Conservation (phyloP, 2,113 vertebrate species). For the Carassius gibelio region DNA sequence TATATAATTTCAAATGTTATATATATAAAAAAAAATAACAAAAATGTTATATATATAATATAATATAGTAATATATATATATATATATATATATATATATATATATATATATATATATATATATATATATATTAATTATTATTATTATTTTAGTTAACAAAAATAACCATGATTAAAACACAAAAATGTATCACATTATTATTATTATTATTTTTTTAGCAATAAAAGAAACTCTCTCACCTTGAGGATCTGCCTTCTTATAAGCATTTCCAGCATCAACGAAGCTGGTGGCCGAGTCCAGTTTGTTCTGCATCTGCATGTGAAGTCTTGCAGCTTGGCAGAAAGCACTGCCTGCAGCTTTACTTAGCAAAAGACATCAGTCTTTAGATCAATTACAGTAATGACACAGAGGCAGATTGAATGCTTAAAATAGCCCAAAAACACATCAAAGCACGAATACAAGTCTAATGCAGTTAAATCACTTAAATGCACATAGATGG, state of each 20-base stretch:
- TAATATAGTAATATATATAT: no score
- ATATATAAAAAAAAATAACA: no score
- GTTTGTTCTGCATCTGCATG: slow-evolving; percentile 98
- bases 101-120: no score
- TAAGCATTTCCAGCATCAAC: slow-evolving; percentile 97
- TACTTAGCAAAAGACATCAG: slow-evolving; percentile 55
- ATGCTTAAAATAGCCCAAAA: background rate
- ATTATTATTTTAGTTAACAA: background rate
- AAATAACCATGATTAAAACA: background rate
- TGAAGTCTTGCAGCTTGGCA: slow-evolving; percentile 96
- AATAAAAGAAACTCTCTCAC: slow-evolving; percentile 66
- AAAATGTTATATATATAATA: no score
- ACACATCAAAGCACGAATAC: background rate
- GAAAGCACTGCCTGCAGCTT: slow-evolving; percentile 91
- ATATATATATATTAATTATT: no score
- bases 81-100: no score
- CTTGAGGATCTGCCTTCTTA: slow-evolving; percentile 97
- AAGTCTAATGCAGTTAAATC: background rate
- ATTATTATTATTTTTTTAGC: background rate
- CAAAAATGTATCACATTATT: background rate
- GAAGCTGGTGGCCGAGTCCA: slow-evolving; percentile 95
- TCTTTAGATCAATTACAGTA: background rate
- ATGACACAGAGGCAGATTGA: background rate
- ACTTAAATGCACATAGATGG: background rate
- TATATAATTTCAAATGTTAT: background rate